Evolutionary conservation across 2,888 invertebrate species (phyloP).

Genomic region (Lysandra bellargus): DNA sequence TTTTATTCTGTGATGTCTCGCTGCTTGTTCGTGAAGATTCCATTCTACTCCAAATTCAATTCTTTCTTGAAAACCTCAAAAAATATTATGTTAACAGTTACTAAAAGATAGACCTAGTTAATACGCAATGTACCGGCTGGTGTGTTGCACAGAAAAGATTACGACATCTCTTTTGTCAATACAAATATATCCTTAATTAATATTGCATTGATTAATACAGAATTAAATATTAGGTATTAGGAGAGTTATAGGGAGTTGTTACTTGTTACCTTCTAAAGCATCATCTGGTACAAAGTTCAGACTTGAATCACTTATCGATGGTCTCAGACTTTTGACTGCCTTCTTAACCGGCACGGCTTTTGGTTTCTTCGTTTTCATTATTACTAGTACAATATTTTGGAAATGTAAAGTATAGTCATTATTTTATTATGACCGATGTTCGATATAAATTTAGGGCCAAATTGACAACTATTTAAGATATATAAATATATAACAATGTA

Average conservation of each 20-base stretch:
- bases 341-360: constrained; percentile 56
- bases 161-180: not conserved
- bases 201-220: not conserved
- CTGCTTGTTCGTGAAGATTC: constrained; percentile 57
- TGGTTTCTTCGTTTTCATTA: constrained; percentile 42
- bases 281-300: constrained; percentile 57
- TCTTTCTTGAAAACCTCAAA: constrained; percentile 62
- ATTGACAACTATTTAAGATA: not conserved
- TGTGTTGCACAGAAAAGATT: not conserved
- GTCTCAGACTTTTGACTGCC: constrained; percentile 49
- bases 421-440: not conserved
- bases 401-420: constrained; percentile 7
- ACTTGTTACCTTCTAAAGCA: constrained; percentile 62
- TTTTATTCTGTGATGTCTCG: constrained; percentile 54
- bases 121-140: not conserved
- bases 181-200: too few species aligned
- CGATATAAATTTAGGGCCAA: not conserved
- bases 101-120: not conserved
- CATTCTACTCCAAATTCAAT: constrained; percentile 63
- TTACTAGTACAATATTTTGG: not conserved
- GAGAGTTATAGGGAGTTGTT: constrained; percentile 29
- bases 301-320: constrained; percentile 61
- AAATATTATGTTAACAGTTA: not conserved
- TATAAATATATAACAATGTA: not conserved
- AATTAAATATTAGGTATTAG: not conserved